Evolutionary conservation across 2,113 vertebrate genomes (phyloP), one percentile per base, ranked within the genome.

Genomic region (Galemys pyrenaicus): DNA sequence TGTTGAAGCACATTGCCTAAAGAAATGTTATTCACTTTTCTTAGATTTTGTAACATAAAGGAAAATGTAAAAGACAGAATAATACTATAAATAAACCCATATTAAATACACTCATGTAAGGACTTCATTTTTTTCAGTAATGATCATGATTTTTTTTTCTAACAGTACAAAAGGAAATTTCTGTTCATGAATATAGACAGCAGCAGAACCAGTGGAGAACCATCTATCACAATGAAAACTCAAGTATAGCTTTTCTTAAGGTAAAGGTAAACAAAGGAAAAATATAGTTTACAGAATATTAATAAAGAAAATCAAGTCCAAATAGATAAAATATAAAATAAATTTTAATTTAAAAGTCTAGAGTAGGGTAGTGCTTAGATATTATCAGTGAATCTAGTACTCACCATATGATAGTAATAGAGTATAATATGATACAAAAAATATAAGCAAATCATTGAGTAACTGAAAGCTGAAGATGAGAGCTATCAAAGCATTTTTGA

Each of bases 121-220:
- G 13, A 67, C 22, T 51, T 13, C 0, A 39, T 83, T 87, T 79
- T 87, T 79, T 58, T 89, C 51, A 60, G 5, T 62, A 15, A 85
- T 12, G 22, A 7, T 60, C 37, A 58, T n/a, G 9, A 30, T 68
- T 26, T 37, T 68, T 87, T 88, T 44, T 71, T 35, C 77, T 67
- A 5, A 9, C 9, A 84, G 67, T 51, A 19, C 28, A 65, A 77
- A 89, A 65, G 64, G 39, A 17, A 58, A 13, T 58, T 78, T 86
- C 32, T 93, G 11, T 51, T 94, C 68, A 93, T 64, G 89, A 96
- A 87, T 56, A 73, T 32, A 79, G 81, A 75, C 19, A 89, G 28
- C 54, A 71, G 7, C 74, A 78, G 28, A 89, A 13, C n/a, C 37
- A 87, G 37, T 54, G 6, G 16, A 93, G 16, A 74, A 71, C 2